phyloP scores from a whole-genome alignment of 2,888 invertebrate genomes.

The Gonocerus acuteangulatus region DNA sequence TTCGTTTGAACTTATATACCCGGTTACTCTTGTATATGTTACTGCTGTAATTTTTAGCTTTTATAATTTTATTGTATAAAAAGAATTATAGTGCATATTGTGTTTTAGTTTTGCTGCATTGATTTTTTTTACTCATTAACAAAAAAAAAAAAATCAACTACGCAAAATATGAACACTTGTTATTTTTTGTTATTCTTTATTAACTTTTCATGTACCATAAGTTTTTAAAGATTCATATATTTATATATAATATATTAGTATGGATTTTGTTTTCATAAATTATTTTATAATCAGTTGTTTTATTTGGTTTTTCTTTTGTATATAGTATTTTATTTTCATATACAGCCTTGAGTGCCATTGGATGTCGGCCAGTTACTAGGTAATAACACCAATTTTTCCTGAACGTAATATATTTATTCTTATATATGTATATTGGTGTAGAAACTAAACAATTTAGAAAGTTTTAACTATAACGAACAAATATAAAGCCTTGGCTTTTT shows the following conservation, averaged over 20 bases:
- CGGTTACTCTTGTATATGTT: no score
- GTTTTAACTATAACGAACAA: no score
- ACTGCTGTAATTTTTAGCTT: no score
- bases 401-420: no score
- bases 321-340: constrained; percentile 5
- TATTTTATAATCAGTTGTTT: constrained; percentile 14
- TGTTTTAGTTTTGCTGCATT: no score
- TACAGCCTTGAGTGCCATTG: constrained; percentile 11
- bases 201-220: neutral
- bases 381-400: constrained; percentile 12
- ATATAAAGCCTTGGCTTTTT: no score
- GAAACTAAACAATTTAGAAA: no score
- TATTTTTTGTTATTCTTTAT: neutral
- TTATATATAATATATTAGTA: constrained; percentile 8
- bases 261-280: constrained; percentile 3
- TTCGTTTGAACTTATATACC: no score
- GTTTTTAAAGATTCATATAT: constrained; percentile 6
- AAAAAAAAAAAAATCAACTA: neutral
- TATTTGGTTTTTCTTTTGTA: constrained; percentile 12
- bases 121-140: neutral
- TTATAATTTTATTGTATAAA: no score
- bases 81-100: no score
- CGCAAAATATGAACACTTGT: neutral
- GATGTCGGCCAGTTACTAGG: constrained; percentile 8
- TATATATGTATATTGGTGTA: no score